These are phyloP conservation scores for Axis porcinus DNA, from an alignment of 2,113 vertebrate species.

Conservation along the genomic window DNA sequence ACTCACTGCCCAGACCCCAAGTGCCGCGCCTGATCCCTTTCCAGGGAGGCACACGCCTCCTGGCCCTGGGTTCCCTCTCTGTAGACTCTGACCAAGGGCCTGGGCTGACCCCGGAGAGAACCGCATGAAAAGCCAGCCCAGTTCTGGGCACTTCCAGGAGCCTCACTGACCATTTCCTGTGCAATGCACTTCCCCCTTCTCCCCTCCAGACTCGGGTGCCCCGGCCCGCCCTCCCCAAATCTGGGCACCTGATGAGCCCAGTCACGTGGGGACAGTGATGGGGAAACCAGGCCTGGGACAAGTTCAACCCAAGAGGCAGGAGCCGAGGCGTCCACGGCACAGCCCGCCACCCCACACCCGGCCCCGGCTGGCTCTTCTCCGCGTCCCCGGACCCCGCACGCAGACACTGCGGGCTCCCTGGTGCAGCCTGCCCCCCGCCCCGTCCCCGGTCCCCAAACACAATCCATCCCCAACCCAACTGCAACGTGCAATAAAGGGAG, in stretches of 20 bases:
- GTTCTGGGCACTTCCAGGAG: accelerated
- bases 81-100: neutral
- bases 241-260: accelerated
- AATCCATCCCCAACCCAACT: slow-evolving; percentile 68
- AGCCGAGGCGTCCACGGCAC: accelerated
- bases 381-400: accelerated
- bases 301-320: neutral
- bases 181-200: accelerated
- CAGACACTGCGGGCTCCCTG: accelerated
- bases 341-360: accelerated
- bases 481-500: slow-evolving; percentile 71
- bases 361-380: neutral
- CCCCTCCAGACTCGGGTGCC: no score
- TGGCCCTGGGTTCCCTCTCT: neutral
- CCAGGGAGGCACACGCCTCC: neutral
- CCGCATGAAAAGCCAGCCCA: neutral
- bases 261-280: accelerated
- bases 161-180: accelerated
- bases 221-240: neutral
- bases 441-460: slow-evolving; percentile 61
- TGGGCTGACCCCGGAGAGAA: accelerated
- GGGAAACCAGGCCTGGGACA: neutral
- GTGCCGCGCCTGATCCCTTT: accelerated
- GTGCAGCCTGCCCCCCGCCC: neutral
- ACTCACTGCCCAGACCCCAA: no score